These are phyloP conservation scores for Pterophyllum scalare DNA, from an alignment of 2,113 vertebrate genomes.

Conservation along the genomic window DNA sequence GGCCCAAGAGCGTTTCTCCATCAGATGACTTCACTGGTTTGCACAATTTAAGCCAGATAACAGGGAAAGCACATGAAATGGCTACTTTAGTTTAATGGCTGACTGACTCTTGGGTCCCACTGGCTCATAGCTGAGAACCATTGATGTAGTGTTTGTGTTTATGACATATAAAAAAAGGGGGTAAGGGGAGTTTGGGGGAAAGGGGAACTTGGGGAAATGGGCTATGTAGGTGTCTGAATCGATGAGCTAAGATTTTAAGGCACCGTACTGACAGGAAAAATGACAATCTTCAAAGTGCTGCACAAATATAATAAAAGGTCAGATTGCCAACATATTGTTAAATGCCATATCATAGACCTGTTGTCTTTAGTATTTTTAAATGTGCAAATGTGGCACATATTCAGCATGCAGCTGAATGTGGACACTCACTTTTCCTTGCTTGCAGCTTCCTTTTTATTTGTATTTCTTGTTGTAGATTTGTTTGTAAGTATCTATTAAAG, in stretches of 20 bases:
- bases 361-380: slow-evolving; percentile 67
- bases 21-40: slow-evolving; percentile 33
- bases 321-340: slow-evolving; percentile 59
- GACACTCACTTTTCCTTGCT: slow-evolving; percentile 65
- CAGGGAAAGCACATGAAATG: background rate
- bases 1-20: slow-evolving; percentile 10
- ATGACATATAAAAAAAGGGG: background rate
- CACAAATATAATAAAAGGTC: slow-evolving; percentile 57
- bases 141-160: slow-evolving; percentile 59
- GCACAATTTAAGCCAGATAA: slow-evolving; percentile 41
- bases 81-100: background rate
- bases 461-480: slow-evolving; percentile 90
- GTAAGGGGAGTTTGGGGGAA: background rate
- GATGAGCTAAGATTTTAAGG: slow-evolving; percentile 21
- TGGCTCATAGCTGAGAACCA: slow-evolving; percentile 47
- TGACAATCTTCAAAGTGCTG: slow-evolving; percentile 71
- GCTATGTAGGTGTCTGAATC: slow-evolving; percentile 66
- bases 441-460: slow-evolving; percentile 86
- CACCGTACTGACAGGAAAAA: slow-evolving; percentile 37
- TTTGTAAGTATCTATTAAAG: slow-evolving; percentile 90
- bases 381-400: slow-evolving; percentile 54
- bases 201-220: slow-evolving; percentile 16
- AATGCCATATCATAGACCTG: slow-evolving; percentile 59
- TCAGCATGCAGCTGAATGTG: slow-evolving; percentile 55
- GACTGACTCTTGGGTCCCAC: slow-evolving; percentile 36